Evolutionary conservation across 2,113 vertebrate species (phyloP), one percentile per base, ranked within the genome.

Genomic region (Myotis brandtii): DNA sequence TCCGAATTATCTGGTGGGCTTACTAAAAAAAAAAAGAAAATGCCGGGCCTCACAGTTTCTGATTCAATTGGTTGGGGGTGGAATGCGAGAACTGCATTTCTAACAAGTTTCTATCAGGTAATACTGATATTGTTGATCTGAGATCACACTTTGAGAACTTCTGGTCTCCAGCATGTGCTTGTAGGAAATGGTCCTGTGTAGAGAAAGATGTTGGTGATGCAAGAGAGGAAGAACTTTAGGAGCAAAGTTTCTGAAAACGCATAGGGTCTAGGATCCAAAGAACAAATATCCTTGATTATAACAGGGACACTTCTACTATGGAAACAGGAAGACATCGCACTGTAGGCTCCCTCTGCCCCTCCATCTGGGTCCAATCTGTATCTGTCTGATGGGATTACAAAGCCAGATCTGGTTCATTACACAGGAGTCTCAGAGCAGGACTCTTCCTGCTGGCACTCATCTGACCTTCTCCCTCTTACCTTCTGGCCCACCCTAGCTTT

Each of bases 171-270:
- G 11, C 2, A 9, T 27, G 20, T 50, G 46, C 72, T 62, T 54
- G 27, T 14, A 54, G 43, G 27, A 82, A 86, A 32, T 4, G 8
- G 56, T 17, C 40, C 54, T 73, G 9, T 21, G 34, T 25, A 72
- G 2, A 64, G 73, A 30, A 40, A 89, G 11, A 77, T 23, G 52
- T 6, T 18, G 34, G 20, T 66, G 18, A 34, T 17, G 5, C 20
- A 40, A 64, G 40, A 30, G 2, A 84, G 43, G 6, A 69, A 89
- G 50, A 69, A 25, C 4, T 70, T 69, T 18, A 69, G 66, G 21
- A 62, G n/a, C 23, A n/a, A 85, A 89, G 59, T 73, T 77, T 12
- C 83, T 80, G 37, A 59, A 95, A 79, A 84, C 27, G 17, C 20
- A 3, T 34, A 25, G 48, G 23, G 7, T 25, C 30, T 92, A 34